Evolutionary conservation across 2,797 vertebrate species (phyloP).

Genomic region (Synanceia verrucosa): DNA sequence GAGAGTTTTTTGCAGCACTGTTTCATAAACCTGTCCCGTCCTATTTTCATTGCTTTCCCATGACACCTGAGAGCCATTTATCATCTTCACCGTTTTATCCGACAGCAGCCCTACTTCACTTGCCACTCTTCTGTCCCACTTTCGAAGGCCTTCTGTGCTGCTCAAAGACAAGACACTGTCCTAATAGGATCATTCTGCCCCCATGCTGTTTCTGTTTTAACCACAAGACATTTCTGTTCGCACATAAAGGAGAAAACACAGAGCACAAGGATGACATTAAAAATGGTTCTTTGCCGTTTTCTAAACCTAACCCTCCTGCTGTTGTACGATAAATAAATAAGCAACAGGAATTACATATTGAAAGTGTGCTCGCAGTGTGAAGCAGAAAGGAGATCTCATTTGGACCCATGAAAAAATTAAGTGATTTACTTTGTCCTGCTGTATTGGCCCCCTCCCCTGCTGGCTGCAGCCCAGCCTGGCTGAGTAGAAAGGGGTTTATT

Average conservation of each 20-base stretch:
- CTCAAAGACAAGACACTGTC: conserved; percentile 77
- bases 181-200: conserved; percentile 44
- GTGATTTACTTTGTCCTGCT: conserved; percentile 65
- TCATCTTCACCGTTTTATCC: conserved; percentile 76
- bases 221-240: conserved; percentile 1
- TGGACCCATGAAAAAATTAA: conserved; percentile 48
- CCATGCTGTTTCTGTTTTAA: conserved; percentile 1
- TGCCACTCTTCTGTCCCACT: conserved; percentile 77
- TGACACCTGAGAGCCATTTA: conserved; percentile 83
- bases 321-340: conserved; percentile 26
- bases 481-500: conserved; percentile 79
- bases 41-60: conserved; percentile 80
- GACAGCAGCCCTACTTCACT: conserved; percentile 80
- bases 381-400: conserved; percentile 26
- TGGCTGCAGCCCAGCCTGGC: conserved; percentile 68
- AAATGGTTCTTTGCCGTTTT: conserved; percentile 13
- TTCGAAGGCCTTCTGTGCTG: conserved; percentile 67
- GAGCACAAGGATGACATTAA: conserved; percentile 1
- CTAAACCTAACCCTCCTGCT: not conserved
- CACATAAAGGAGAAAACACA: not conserved
- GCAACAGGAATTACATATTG: conserved; percentile 21
- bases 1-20: conserved; percentile 48
- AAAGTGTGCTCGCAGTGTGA: conserved; percentile 18
- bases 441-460: conserved; percentile 61
- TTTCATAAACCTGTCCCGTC: conserved; percentile 71